phyloP scores from a whole-genome alignment of 2,888 invertebrate species.

The Drosophila lacicola region DNA sequence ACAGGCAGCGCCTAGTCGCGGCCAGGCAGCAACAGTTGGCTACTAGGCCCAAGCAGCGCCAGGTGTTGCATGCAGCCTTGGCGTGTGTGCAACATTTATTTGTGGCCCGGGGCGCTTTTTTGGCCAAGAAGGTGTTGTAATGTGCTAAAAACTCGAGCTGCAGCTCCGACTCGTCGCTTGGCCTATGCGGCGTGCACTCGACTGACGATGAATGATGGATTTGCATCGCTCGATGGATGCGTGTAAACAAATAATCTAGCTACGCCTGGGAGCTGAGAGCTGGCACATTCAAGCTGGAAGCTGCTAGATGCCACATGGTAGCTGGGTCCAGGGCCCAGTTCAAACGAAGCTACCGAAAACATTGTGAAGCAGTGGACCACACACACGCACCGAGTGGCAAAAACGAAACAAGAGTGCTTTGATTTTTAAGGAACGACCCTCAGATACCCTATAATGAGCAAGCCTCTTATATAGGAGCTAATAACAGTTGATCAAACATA shows the following conservation, averaged over 20 bases:
- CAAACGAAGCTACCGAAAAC: slow-evolving; percentile 76
- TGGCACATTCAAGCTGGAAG: neutral
- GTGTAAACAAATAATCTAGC: slow-evolving; percentile 77
- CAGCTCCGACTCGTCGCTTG: slow-evolving; percentile 7
- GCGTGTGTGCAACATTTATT: slow-evolving; percentile 52
- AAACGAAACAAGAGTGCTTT: slow-evolving; percentile 13
- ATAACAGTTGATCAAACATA: no score
- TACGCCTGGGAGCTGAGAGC: slow-evolving; percentile 22
- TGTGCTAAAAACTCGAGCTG: slow-evolving; percentile 48
- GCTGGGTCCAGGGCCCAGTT: slow-evolving; percentile 51
- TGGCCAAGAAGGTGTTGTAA: slow-evolving; percentile 68
- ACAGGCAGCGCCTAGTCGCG: neutral
- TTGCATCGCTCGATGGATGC: slow-evolving; percentile 54
- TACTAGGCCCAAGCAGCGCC: slow-evolving; percentile 32
- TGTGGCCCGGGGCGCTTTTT: slow-evolving; percentile 54
- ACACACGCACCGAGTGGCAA: slow-evolving; percentile 54
- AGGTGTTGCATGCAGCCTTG: slow-evolving; percentile 54
- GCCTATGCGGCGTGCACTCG: slow-evolving; percentile 13
- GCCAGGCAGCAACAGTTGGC: slow-evolving; percentile 54
- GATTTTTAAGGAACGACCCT: neutral
- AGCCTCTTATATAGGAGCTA: no score
- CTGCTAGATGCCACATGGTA: neutral
- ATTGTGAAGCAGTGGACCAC: slow-evolving; percentile 63
- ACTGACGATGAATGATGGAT: slow-evolving; percentile 54
- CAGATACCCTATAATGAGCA: slow-evolving; percentile 8